Percentiles rank a stretch among this genome's conserved stretches.
Evolutionary conservation across 2,797 vertebrate species (phyloP).

Genomic region (Macrochelys suwanniensis): DNA sequence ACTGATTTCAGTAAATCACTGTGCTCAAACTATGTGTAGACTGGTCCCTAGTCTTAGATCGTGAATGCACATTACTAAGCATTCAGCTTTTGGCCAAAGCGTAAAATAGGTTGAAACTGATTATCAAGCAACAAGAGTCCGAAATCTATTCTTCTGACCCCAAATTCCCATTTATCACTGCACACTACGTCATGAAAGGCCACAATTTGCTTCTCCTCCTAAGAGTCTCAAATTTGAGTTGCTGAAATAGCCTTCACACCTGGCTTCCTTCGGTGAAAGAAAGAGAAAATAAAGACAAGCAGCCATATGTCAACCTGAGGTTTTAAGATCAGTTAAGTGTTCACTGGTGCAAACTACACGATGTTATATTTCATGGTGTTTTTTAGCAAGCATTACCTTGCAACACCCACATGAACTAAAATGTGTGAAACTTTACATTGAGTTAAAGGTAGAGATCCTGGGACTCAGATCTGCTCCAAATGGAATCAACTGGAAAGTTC

Average conservation of each 20-base stretch:
- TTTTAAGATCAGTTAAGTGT: fast-evolving
- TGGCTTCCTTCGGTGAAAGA: not conserved
- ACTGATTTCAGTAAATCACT: not conserved
- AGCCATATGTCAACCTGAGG: not conserved
- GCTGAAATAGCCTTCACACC: fast-evolving
- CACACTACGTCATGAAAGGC: fast-evolving
- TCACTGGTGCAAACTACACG: fast-evolving
- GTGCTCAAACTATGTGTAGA: not conserved
- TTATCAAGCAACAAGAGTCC: not conserved
- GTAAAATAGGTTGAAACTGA: not conserved
- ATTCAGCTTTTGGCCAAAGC: not conserved
- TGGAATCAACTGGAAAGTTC: not conserved
- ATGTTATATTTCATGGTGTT: fast-evolving
- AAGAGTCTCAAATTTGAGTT: not conserved
- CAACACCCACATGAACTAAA: fast-evolving
- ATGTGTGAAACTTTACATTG: fast-evolving
- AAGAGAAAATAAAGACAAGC: fast-evolving
- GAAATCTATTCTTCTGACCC: not conserved
- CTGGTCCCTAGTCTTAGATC: not conserved
- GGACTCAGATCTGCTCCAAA: not conserved
- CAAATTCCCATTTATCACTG: not conserved
- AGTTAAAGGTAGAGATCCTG: not conserved
- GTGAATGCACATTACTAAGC: not conserved
- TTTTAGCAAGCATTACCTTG: not conserved
- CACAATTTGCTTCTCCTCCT: not conserved